These are phyloP conservation scores for Nineta flava DNA, from an alignment of 2,888 invertebrate species.

Conservation along the genomic window DNA sequence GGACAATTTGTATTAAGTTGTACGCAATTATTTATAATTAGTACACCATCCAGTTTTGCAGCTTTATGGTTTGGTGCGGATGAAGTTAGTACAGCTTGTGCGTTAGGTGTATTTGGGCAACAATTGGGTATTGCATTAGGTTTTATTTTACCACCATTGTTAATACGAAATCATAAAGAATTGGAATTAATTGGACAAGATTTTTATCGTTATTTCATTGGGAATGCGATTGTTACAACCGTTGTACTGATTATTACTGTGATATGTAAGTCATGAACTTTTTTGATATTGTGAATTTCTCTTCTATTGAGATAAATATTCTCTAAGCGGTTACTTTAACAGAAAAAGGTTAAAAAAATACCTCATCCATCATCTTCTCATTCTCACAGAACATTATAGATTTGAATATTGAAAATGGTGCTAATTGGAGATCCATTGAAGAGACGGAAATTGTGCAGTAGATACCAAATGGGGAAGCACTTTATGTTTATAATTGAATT, in stretches of 20 bases:
- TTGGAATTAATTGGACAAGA: conserved; percentile 29
- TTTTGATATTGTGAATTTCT: too few species aligned
- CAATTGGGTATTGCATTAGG: conserved; percentile 57
- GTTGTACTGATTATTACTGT: conserved; percentile 37
- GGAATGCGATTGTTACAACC: conserved; percentile 29
- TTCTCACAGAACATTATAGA: too few species aligned
- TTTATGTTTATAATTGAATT: too few species aligned
- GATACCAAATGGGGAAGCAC: too few species aligned
- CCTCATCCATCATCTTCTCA: too few species aligned
- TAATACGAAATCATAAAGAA: conserved; percentile 26
- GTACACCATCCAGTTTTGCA: conserved; percentile 48
- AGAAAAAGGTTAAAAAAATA: not conserved
- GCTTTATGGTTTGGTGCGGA: conserved; percentile 52
- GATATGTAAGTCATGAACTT: conserved; percentile 22
- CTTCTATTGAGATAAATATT: not conserved
- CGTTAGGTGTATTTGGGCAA: conserved; percentile 56
- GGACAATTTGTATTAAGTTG: conserved; percentile 37
- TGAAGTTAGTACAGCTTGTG: conserved; percentile 51
- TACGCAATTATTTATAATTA: conserved; percentile 48
- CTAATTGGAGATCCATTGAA: too few species aligned
- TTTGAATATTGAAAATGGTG: too few species aligned
- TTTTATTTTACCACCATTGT: conserved; percentile 48
- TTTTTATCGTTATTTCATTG: conserved; percentile 20
- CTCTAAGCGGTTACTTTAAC: not conserved
- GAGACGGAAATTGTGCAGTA: too few species aligned